A percentile compares a stretch with the other conserved stretches of the same genome.
Conservation (phyloP, 2,888 invertebrate genomes). For the Cryptosula pallasiana region DNA sequence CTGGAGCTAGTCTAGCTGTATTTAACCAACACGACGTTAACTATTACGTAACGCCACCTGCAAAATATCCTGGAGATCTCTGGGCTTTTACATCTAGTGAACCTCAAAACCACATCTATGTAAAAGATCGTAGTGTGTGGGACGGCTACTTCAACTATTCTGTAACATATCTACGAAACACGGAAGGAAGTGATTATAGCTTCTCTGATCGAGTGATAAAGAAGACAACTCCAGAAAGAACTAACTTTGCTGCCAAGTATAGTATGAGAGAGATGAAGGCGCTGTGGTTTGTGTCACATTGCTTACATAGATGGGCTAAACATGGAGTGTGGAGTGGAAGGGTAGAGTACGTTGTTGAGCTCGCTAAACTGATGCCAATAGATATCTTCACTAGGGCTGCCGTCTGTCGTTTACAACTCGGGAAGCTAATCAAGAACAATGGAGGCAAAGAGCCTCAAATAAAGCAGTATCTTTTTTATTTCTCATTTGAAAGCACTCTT, state of each 20-base stretch:
- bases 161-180: neutral
- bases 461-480: neutral
- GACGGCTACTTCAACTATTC: neutral
- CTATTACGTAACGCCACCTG: neutral
- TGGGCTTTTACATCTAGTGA: neutral
- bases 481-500: neutral
- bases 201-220: neutral
- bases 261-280: neutral
- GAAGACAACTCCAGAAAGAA: neutral
- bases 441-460: neutral
- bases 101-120: neutral
- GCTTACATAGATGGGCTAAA: neutral
- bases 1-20: neutral
- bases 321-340: neutral
- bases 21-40: neutral
- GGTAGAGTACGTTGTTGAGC: neutral
- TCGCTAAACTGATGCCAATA: neutral
- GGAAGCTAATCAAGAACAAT: neutral
- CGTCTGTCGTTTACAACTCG: neutral
- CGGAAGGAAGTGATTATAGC: neutral
- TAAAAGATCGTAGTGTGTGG: neutral
- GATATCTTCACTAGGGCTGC: neutral
- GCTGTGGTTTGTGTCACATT: neutral
- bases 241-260: neutral
- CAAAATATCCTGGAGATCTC: neutral